Percentiles rank a stretch among this genome's conserved stretches.
These are phyloP conservation scores for Mormyrus lacerda DNA, from an alignment of 2,113 vertebrate genomes.

Conservation along the genomic window DNA sequence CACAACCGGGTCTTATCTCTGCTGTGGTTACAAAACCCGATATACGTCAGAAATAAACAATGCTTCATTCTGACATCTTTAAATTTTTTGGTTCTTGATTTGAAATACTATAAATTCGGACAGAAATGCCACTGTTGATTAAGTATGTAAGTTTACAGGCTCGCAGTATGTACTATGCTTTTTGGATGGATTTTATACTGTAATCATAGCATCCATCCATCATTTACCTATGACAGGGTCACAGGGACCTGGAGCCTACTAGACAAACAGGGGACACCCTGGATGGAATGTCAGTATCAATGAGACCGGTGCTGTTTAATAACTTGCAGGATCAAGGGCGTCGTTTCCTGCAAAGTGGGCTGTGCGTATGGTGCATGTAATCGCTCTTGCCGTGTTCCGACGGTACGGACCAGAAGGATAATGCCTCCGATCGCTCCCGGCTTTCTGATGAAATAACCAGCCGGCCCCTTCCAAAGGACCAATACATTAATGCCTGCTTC, in stretches of 20 bases:
- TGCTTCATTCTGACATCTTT: neutral
- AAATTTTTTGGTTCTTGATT: neutral
- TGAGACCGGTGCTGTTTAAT: neutral
- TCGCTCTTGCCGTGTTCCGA: neutral
- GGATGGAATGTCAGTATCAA: neutral
- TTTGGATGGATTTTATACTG: neutral
- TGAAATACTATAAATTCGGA: neutral
- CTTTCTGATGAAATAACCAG: neutral
- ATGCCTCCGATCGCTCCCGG: neutral
- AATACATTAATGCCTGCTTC: neutral
- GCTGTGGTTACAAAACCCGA: conserved; percentile 55
- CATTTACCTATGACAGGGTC: neutral
- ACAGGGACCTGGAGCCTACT: neutral
- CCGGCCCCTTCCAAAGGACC: neutral
- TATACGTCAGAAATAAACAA: conserved; percentile 63
- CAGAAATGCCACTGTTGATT: neutral
- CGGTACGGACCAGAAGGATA: neutral
- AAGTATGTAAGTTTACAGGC: neutral
- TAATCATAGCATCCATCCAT: neutral
- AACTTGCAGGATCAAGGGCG: neutral
- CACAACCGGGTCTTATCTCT: conserved; percentile 51
- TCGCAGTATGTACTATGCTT: neutral
- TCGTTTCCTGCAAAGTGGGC: neutral
- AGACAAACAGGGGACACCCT: neutral
- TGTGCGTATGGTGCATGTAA: neutral